Base-by-base conservation (phyloP, 1,140 invertebrate genomes). In the Brachionus rotundiformis region DNA sequence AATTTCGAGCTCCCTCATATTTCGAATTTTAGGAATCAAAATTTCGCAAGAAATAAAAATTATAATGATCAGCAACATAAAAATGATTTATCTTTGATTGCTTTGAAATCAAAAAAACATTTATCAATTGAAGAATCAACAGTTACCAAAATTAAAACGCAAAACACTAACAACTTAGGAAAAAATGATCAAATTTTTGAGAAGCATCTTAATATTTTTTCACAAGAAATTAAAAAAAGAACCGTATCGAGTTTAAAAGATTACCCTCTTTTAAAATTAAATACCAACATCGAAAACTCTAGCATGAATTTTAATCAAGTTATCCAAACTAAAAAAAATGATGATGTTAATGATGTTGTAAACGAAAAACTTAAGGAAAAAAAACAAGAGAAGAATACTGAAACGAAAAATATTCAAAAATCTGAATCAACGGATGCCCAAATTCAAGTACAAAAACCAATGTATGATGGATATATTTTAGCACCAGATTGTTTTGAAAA, bases 391-490 rank as follows among this genome's bases (percentile, higher is more conserved):
- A 49, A 36, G 33, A 36, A 5, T 36, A 8, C 33, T 8, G 8
- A 8, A 36, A 36, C 33, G 8, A 13, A 47, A 47, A 27, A 61
- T 1, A 1, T 4, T 23, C 59, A 36, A 71, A 71, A 3, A 71
- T 0, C 23, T 1, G 11, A 16, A 13, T 25, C 19, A 73, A 25
- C 36, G 23, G 39, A 73, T 47, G 68, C 23, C 25, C 2, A 47
- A 41, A 19, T 39, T 11, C 76, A 79, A 79, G 59, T 54, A 29
- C 47, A 79, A 29, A 79, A 79, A 13, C 76, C 76, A 3, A 39
- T 79, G 19, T 79, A 79, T 61, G 76, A 79, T 13, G 76, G 76
- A 13, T 79, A 79, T n/a, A 79, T 79, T 13, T 19, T 79, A 1
- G 25, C 16, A 11, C 76, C 76, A 1, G 76, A 39, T 61, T 47